Evolutionary conservation across 2,888 invertebrate genomes (phyloP), one percentile per base, ranked within the genome.

Genomic region (Lucinisca nassula): DNA sequence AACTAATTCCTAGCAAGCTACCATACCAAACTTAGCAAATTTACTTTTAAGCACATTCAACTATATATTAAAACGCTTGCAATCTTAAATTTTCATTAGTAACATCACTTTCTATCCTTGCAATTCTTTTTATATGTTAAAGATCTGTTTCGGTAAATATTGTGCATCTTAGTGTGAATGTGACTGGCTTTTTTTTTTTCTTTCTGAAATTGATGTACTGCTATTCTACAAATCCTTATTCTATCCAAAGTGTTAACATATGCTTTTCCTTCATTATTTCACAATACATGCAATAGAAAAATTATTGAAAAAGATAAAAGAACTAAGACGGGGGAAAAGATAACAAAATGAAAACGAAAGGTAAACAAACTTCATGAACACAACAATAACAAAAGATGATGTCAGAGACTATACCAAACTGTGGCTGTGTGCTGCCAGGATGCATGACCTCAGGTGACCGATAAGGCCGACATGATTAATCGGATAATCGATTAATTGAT

Each of bases 361-460:
- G 67, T 8, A 35, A 67, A 67, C 32, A 32, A 67, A 67, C 8
- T 55, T 30, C 27, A 32, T 67, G 67, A 67, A 67, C 67, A 67
- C 67, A 67, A 67, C 67, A 67, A 12, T 67, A 67, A 67, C 67
- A 24, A 67, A 35, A 67, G 90, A 90, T 90, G 90, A 90, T 90
- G 90, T 90, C 90, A 90, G 90, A 90, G 90, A 79, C 73, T 37
- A 58, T 37, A 70, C 55, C 35, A 67, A 27, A 76, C 84, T 85
- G 84, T 85, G 85, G 85, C 77, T 80, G 70, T 55, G 84, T 87
- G 87, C 90, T 90, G 90, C 87, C 32, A 67, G 67, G 67, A 35
- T 32, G 67, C 67, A 61, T 21, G 14, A 61, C 6, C 27, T 61
- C 61, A 61, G 32, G 35, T 35, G 32, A 67, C 12, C 67, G 0